These are phyloP conservation scores for Origma solitaria DNA, from an alignment of 2,113 vertebrate species.

Conservation along the genomic window DNA sequence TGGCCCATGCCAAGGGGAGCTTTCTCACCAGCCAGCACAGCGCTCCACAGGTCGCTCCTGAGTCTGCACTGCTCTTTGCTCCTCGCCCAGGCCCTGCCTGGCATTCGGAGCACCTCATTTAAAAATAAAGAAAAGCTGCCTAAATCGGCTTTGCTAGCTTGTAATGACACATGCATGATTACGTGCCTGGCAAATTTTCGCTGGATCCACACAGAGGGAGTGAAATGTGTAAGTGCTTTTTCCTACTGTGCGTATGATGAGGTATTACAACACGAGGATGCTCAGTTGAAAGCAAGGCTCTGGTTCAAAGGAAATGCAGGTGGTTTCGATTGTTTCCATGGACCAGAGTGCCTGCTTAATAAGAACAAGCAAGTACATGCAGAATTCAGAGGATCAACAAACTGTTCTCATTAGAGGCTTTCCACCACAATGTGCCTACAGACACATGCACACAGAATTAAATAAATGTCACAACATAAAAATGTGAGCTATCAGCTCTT, in stretches of 20 bases:
- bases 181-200: conserved; percentile 49
- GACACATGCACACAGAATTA: conserved; percentile 25
- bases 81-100: neutral
- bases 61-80: neutral
- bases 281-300: conserved; percentile 41
- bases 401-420: conserved; percentile 49
- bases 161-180: conserved; percentile 29
- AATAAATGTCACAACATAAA: conserved; percentile 44
- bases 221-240: conserved; percentile 35
- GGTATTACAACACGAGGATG: conserved; percentile 39
- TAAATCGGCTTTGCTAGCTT: neutral
- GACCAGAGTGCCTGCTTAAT: conserved; percentile 36
- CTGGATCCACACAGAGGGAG: conserved; percentile 25
- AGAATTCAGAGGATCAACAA: conserved; percentile 43
- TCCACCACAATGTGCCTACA: conserved; percentile 4
- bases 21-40: neutral
- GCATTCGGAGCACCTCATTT: neutral
- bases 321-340: conserved; percentile 50
- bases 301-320: conserved; percentile 54
- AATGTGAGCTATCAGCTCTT: conserved; percentile 5
- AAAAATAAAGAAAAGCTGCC: neutral
- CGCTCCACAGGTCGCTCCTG: accelerated
- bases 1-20: accelerated
- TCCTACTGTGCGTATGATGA: conserved; percentile 55
- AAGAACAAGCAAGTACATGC: conserved; percentile 41